Conservation (phyloP, 1,140 invertebrate species). For the Andrena cerasifolii region DNA sequence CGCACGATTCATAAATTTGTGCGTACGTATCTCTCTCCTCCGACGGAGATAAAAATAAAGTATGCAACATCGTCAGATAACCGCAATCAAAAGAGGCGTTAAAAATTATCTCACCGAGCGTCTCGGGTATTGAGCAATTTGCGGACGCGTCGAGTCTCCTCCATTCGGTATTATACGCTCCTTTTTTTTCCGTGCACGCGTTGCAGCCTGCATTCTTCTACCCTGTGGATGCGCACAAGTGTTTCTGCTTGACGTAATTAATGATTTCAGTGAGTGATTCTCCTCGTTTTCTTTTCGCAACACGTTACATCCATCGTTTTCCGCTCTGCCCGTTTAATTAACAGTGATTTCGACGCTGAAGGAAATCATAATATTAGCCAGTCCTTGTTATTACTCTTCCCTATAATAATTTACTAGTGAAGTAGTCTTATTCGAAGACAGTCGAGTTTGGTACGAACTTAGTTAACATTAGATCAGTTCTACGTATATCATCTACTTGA, state of each 20-base stretch:
- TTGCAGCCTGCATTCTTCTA: not conserved
- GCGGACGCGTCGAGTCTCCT: not conserved
- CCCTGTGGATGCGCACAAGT: not conserved
- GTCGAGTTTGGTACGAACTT: too few species aligned
- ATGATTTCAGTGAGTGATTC: not conserved
- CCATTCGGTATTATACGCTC: not conserved
- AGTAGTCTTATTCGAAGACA: too few species aligned
- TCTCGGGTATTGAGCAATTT: constrained; percentile 31
- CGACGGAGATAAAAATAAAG: constrained; percentile 7
- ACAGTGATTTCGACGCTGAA: too few species aligned
- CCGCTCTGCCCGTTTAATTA: too few species aligned
- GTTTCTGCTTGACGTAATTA: not conserved
- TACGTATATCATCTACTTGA: too few species aligned
- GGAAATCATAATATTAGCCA: too few species aligned
- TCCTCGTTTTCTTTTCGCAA: not conserved
- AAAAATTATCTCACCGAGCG: constrained; percentile 34
- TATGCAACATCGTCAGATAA: constrained; percentile 31
- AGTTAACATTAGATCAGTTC: too few species aligned
- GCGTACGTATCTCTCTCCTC: not conserved
- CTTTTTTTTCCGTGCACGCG: not conserved
- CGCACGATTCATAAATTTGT: too few species aligned
- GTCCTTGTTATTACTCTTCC: too few species aligned
- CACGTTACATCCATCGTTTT: too few species aligned
- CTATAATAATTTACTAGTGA: too few species aligned
- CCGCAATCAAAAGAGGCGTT: constrained; percentile 30